These are phyloP conservation scores for Camptogramma bilineatum DNA, from an alignment of 2,888 invertebrate genomes.

Conservation along the genomic window DNA sequence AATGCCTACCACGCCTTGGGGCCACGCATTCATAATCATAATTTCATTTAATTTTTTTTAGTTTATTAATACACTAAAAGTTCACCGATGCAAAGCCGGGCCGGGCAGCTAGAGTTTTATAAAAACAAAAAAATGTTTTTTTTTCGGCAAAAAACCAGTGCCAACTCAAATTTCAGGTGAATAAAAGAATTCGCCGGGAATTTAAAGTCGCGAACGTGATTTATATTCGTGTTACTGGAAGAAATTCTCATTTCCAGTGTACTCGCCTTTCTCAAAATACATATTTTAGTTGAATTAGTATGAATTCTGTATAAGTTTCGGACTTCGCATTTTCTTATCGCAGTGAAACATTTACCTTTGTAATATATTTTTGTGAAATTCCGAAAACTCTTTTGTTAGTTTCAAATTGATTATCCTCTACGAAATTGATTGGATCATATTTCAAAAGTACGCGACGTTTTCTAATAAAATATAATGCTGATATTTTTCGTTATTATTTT, in stretches of 20 bases:
- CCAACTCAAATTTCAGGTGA: conserved; percentile 27
- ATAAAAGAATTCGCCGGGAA: conserved; percentile 44
- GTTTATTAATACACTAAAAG: no score
- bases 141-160: not conserved
- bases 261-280: conserved; percentile 36
- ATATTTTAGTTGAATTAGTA: conserved; percentile 37
- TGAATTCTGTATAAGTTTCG: conserved; percentile 35
- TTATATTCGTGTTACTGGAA: conserved; percentile 42
- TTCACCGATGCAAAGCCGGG: no score
- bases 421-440: not conserved
- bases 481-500: no score
- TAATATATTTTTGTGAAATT: not conserved
- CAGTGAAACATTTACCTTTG: not conserved
- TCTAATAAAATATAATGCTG: not conserved
- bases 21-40: no score
- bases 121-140: no score
- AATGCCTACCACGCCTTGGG: no score
- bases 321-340: conserved; percentile 26
- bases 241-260: conserved; percentile 41
- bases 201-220: conserved; percentile 51
- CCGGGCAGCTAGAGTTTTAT: no score
- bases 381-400: not conserved
- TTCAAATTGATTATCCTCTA: not conserved
- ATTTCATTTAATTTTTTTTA: no score
- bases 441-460: not conserved